Conservation (phyloP, 2,113 vertebrate genomes). For the Myiagra hebetior region DNA sequence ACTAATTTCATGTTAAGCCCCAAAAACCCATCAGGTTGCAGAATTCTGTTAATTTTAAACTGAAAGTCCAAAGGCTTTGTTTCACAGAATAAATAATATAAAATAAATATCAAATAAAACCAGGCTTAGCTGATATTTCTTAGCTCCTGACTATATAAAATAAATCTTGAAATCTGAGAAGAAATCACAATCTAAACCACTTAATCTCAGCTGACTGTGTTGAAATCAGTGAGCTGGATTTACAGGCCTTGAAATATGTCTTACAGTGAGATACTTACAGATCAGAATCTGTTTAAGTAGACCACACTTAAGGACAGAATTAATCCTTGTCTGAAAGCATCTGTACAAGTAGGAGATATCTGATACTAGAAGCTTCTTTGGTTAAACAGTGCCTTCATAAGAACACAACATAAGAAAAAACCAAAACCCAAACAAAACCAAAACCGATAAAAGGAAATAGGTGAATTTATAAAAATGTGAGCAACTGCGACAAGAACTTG, state of each 20-base stretch:
- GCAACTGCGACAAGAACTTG: background rate
- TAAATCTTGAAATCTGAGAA: background rate
- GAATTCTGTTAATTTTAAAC: background rate
- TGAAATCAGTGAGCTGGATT: background rate
- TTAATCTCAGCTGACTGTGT: background rate
- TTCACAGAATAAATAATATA: background rate
- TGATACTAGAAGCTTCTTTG: background rate
- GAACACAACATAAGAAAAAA: background rate
- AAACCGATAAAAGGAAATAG: background rate
- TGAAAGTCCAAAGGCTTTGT: background rate
- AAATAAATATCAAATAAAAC: background rate
- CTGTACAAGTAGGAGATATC: background rate
- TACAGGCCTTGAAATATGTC: background rate
- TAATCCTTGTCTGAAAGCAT: background rate
- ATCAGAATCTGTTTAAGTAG: background rate
- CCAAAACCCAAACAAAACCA: background rate
- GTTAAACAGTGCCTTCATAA: background rate
- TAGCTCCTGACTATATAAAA: background rate
- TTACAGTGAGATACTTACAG: background rate
- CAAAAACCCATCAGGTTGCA: background rate
- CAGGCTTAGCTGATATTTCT: background rate
- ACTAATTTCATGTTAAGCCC: background rate
- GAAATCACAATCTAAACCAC: background rate
- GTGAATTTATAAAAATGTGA: background rate
- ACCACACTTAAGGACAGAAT: background rate